phyloP scores from a whole-genome alignment of 92 coral and sea anemone species.

The Anthopleura xanthogrammica region DNA sequence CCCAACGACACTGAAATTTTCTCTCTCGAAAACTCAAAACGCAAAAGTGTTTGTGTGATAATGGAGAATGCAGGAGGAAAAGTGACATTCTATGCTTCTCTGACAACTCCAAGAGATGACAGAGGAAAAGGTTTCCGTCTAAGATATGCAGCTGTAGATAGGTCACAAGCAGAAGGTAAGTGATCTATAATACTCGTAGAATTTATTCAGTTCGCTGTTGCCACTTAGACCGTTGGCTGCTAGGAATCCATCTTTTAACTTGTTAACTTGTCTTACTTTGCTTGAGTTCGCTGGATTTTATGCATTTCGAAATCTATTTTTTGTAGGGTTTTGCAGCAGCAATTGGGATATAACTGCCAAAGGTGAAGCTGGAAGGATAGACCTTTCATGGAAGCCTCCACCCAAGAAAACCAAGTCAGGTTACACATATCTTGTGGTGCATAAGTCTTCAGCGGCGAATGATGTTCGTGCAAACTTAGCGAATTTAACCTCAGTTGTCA shows the following conservation, averaged over 20 bases:
- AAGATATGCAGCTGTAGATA: neutral
- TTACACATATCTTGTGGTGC: conserved; percentile 12
- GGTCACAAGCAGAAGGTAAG: neutral
- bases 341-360: conserved; percentile 13
- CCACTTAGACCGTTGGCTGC: neutral
- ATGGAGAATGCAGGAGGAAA: conserved; percentile 4
- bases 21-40: neutral
- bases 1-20: neutral
- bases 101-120: neutral
- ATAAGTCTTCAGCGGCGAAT: neutral
- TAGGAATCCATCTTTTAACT: neutral
- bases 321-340: neutral
- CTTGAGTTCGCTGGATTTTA: no score
- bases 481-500: neutral
- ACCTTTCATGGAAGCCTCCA: conserved; percentile 9
- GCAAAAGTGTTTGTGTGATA: neutral
- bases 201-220: neutral
- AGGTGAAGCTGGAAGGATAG: conserved; percentile 6
- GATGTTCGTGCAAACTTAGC: neutral
- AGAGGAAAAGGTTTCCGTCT: neutral
- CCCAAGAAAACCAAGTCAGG: neutral
- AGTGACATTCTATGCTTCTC: conserved; percentile 15
- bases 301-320: neutral
- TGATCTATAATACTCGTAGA: neutral
- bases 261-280: neutral